Percentiles rank a stretch among this genome's conserved stretches.
Conservation (phyloP, 2,797 vertebrate species). For the Cercopithecus petaurista region DNA sequence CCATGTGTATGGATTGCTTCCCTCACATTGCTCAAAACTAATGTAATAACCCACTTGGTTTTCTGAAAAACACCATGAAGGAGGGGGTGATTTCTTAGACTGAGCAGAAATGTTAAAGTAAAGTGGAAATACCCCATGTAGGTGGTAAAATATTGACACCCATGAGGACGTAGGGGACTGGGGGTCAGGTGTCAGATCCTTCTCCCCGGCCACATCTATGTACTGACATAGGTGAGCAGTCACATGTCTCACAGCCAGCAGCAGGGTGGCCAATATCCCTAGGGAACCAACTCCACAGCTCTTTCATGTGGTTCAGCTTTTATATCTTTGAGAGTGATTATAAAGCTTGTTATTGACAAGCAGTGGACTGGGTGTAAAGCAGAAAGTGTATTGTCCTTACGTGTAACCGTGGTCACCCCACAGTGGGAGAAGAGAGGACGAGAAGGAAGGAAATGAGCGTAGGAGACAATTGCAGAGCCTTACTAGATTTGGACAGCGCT, state of each 20-base stretch:
- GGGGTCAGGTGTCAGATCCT: not conserved
- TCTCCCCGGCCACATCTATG: not conserved
- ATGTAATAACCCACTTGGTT: not conserved
- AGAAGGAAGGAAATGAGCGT: not conserved
- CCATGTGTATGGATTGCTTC: not conserved
- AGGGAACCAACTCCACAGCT: not conserved
- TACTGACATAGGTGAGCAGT: not conserved
- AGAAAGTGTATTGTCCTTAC: not conserved
- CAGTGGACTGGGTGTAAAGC: not conserved
- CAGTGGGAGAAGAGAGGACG: not conserved
- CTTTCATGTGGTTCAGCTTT: not conserved
- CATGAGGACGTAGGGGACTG: not conserved
- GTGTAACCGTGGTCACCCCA: not conserved
- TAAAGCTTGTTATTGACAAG: not conserved
- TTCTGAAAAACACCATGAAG: not conserved
- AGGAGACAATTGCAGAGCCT: not conserved
- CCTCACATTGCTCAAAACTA: not conserved
- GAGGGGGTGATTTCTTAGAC: not conserved
- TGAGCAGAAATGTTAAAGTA: not conserved
- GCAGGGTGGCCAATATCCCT: fast-evolving
- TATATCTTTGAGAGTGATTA: not conserved
- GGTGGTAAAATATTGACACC: not conserved
- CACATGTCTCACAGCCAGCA: not conserved
- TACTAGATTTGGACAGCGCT: not conserved
- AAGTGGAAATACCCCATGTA: not conserved